These are phyloP conservation scores for Teleogryllus oceanicus DNA, from an alignment of 2,888 invertebrate species.

Conservation along the genomic window DNA sequence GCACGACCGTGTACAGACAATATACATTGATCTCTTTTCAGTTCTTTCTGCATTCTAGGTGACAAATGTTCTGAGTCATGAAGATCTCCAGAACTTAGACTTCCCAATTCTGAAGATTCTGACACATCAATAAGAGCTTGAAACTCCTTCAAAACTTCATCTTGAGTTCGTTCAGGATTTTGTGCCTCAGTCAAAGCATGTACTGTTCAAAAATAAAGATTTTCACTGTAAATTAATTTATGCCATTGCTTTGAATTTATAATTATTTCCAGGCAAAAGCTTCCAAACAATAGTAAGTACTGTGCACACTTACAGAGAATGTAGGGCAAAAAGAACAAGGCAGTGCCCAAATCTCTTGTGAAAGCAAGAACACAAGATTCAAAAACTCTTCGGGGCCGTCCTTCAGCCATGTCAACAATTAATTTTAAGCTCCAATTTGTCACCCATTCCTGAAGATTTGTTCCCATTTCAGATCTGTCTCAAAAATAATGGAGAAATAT, in stretches of 20 bases:
- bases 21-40: background rate
- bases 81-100: background rate
- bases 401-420: slow-evolving; percentile 59
- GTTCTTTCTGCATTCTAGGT: background rate
- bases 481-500: background rate
- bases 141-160: background rate
- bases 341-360: slow-evolving; percentile 65
- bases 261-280: no score
- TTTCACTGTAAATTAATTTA: no score
- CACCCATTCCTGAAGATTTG: slow-evolving; percentile 30
- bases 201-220: background rate
- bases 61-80: background rate
- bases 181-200: background rate
- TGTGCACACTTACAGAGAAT: slow-evolving; percentile 52
- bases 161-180: background rate
- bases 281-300: background rate
- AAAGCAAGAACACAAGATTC: slow-evolving; percentile 71
- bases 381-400: slow-evolving; percentile 59
- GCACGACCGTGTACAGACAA: background rate
- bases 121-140: background rate
- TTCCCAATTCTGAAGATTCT: background rate
- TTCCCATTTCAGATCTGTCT: background rate
- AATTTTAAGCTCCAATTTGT: slow-evolving; percentile 68
- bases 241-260: no score
- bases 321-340: slow-evolving; percentile 72